A percentile compares a stretch with the other conserved stretches of the same genome.
These are phyloP conservation scores for Alentia gelatinosa DNA, from an alignment of 2,888 invertebrate species.

Conservation along the genomic window DNA sequence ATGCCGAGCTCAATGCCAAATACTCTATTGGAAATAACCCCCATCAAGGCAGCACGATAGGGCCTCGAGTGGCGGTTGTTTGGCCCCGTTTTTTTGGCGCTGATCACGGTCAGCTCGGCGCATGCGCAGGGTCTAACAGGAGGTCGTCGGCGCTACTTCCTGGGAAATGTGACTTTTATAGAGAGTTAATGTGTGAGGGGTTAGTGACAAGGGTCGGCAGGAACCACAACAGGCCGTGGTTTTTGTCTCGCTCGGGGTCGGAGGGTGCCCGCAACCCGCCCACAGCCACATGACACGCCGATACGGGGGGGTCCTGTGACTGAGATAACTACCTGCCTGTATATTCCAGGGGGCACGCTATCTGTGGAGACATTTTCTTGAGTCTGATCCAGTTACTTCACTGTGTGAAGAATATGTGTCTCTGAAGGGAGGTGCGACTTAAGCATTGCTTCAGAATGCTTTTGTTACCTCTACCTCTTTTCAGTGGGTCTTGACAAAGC, in stretches of 20 bases:
- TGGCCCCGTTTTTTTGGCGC: neutral
- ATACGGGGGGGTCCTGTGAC: neutral
- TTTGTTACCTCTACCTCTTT: too few relatives aligned
- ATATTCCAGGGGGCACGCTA: too few relatives aligned
- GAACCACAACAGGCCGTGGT: conserved; percentile 9
- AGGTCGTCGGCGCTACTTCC: neutral
- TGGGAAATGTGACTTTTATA: conserved; percentile 17
- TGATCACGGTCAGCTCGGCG: neutral
- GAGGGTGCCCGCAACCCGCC: neutral
- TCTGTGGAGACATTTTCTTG: too few relatives aligned
- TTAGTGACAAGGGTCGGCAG: conserved; percentile 9
- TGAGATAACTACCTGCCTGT: neutral
- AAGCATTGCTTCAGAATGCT: too few relatives aligned
- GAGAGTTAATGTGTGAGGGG: neutral
- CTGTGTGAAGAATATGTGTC: too few relatives aligned
- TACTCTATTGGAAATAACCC: neutral
- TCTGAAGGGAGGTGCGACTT: too few relatives aligned
- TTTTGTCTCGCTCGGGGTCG: neutral
- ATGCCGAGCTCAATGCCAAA: neutral
- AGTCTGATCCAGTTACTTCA: too few relatives aligned
- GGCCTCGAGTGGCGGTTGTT: neutral
- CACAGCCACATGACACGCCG: neutral
- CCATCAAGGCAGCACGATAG: neutral
- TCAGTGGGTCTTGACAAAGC: too few relatives aligned
- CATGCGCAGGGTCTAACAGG: neutral